Evolutionary conservation across 2,888 invertebrate species (phyloP).

Genomic region (Eupithecia vulgata): DNA sequence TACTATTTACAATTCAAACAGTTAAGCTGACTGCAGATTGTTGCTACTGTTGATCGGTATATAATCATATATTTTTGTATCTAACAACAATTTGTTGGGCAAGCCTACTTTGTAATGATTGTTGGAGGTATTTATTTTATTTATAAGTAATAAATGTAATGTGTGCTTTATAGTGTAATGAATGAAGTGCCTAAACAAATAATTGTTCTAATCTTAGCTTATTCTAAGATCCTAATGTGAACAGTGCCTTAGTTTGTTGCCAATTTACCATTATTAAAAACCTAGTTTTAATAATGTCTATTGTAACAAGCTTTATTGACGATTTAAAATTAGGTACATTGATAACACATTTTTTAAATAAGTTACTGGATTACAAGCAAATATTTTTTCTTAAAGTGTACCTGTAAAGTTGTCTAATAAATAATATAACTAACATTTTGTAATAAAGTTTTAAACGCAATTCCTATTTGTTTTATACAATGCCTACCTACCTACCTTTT

Average conservation of each 20-base stretch:
- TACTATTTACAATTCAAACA: not conserved
- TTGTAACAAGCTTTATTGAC: constrained; percentile 45
- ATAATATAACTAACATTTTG: constrained; percentile 61
- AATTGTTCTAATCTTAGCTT: not conserved
- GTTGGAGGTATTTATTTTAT: constrained; percentile 1
- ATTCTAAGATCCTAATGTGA: constrained; percentile 34
- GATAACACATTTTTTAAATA: not conserved
- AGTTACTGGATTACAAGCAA: not conserved
- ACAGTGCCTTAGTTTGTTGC: constrained; percentile 58
- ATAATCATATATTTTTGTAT: not conserved
- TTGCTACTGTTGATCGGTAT: not conserved
- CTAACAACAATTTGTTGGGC: not conserved
- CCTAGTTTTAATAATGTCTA: not conserved
- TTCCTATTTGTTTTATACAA: constrained; percentile 3
- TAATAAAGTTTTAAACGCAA: constrained; percentile 47
- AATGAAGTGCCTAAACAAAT: not conserved
- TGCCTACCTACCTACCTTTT: too few relatives aligned
- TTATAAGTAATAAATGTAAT: constrained; percentile 1
- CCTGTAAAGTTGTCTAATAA: constrained; percentile 69
- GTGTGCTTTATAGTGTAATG: constrained; percentile 16
- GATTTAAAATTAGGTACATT: constrained; percentile 1
- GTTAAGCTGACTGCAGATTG: not conserved
- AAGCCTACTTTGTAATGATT: not conserved
- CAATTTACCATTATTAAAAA: constrained; percentile 48
- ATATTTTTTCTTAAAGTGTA: constrained; percentile 7